Base-by-base conservation (phyloP, 1,140 invertebrate species). In the Drosophila sulfurigaster region DNA sequence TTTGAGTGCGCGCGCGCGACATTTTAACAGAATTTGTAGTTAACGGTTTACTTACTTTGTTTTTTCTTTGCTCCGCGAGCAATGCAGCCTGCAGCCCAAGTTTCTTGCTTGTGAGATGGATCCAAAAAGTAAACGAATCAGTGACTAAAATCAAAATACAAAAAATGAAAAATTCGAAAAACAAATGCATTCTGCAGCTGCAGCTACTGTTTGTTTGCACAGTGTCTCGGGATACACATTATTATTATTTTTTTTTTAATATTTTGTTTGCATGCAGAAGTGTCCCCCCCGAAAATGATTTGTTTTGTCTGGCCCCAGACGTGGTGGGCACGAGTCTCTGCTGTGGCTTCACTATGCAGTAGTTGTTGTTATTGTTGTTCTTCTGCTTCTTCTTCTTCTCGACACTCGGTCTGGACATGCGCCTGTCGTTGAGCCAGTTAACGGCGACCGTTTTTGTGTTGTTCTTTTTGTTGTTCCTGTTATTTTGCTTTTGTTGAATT, bases 101-200 rank as follows among this genome's bases (percentile, higher is more conserved):
- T 73, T 62, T 43, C 49, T 60, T 62, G 69, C 77, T 54, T 78
- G 41, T 88, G 83, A 90, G 72, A 89, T 89, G 85, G 85, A 89
- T 90, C 86, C 86, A 64, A 89, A 89, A 89, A 89, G 85, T 89
- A 89, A 89, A 89, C 70, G 10, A 80, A 51, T 8, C 20, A 52
- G 51, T 54, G 28, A 54, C 51, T 35, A 54, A 15, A 54, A 35
- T 13, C 13, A 54, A 54, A 54, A 8, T n/a, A 11, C 49, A 3
- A 4, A 25, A 25, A 25, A 25, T 25, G 3, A 38, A 38, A 10
- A 32, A 8, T 1, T 7, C 5, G 0, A 32, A 32, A 32, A 32
- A 32, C 32, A 8, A 38, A 38, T 10, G 20, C 28, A 54, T 52
- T 6, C n/a, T 7, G 28, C 51, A 62, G 78, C 63, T 74, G 80